Percentiles rank a stretch among this genome's conserved stretches.
Evolutionary conservation across 2,888 invertebrate genomes (phyloP).

Genomic region (Dicycla oo): DNA sequence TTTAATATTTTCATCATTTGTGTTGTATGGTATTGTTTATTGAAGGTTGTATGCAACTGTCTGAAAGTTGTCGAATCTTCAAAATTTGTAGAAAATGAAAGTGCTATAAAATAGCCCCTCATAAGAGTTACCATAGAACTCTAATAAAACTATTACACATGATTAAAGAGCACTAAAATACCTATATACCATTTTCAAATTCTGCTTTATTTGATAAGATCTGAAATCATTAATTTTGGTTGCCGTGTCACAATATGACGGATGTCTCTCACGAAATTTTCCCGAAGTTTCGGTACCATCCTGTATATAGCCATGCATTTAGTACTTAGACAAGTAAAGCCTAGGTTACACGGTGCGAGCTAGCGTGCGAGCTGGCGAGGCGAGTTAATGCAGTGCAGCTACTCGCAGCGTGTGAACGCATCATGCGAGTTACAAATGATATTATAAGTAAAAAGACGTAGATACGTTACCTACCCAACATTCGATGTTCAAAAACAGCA

Average conservation of each 20-base stretch:
- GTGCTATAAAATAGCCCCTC: background rate
- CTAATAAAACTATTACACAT: background rate
- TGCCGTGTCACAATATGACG: background rate
- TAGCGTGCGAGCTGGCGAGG: no score
- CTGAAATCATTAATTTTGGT: background rate
- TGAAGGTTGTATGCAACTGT: no score
- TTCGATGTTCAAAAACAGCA: no score
- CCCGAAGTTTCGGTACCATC: background rate
- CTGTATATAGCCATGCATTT: conserved; percentile 45
- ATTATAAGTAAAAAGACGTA: no score
- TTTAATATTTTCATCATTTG: background rate
- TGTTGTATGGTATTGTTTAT: no score
- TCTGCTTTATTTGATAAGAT: background rate
- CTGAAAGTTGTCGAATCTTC: background rate
- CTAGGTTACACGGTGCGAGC: no score
- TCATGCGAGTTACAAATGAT: no score
- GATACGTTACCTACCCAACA: no score
- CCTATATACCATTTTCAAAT: background rate
- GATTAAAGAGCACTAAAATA: background rate
- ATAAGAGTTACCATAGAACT: background rate
- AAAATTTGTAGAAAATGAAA: background rate
- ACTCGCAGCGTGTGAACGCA: no score
- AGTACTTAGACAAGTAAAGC: conserved; percentile 52
- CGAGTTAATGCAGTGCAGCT: no score
- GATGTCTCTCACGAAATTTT: background rate